Base-by-base conservation (phyloP, 2,888 invertebrate species). In the Cephus rjabovi region DNA sequence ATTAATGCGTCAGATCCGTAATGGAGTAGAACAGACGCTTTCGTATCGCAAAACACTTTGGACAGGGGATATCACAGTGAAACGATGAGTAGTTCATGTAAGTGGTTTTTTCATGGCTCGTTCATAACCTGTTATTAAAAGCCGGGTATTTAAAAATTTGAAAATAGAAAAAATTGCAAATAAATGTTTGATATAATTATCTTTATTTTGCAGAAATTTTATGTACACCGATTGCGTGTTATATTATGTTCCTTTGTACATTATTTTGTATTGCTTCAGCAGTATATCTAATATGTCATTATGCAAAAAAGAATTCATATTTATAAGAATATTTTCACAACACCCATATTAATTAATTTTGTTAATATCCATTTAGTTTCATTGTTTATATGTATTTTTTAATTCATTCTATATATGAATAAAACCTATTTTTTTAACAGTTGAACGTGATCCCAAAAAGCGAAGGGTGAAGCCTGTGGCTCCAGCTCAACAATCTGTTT, bases 391-490 rank as follows among this genome's bases (percentile, higher is more conserved):
- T 56, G 56, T 56, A 23, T 1, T 23, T 56, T 56, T 23, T 9
- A 23, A 9, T 23, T 56, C 23, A 56, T 23, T 56, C 23, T 56
- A 56, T 23, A 2, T 23, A 56, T 23, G 56, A 56, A 2, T 23
- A 74, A 12, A 34, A 74, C 15, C 23, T 33, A 11, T 74, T 75
- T 86, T 80, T 80, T 83, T 86, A 86, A 76, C 84, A 93, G 93
- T 94, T 86, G 94, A 94, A 88, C 91, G 97, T 88, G 96, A 96
- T 90, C 96, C 95, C 12, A 96, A 95, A 83, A 97, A 97, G 91
- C 93, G 97, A 78, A 94, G 95, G 89, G 96, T 97, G 68, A 97
- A 96, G 91, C 97, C 96, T 81, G 96, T 95, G 79, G 95, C 94
- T 88, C 94, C 95, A 12, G 94, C 95, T 71, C 95, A 96, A 82